Evolutionary conservation across 2,888 invertebrate species (phyloP).

Genomic region (Baronia brevicornis): DNA sequence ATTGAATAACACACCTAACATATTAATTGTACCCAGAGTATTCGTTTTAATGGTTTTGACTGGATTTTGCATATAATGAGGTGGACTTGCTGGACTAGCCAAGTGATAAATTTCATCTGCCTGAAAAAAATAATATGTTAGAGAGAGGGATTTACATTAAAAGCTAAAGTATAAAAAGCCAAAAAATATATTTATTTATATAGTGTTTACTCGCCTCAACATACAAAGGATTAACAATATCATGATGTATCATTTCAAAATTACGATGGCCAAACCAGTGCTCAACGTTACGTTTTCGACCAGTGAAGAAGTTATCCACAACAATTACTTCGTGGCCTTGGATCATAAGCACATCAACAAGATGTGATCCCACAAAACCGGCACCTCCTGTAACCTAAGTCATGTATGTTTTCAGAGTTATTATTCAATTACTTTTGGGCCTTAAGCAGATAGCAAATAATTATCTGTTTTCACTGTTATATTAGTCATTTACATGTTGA

Average conservation of each 20-base stretch:
- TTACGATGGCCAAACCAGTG: slow-evolving; percentile 99
- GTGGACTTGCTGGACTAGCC: slow-evolving; percentile 99
- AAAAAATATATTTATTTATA: slow-evolving; percentile 4
- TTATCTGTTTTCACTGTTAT: too few relatives aligned
- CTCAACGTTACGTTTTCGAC: slow-evolving; percentile 96
- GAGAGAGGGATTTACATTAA: slow-evolving; percentile 7
- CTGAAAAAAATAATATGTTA: slow-evolving; percentile 33
- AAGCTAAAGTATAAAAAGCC: not conserved
- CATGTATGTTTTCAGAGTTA: slow-evolving; percentile 8
- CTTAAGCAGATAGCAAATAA: too few relatives aligned
- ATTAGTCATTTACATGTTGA: too few relatives aligned
- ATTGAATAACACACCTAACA: slow-evolving; percentile 84
- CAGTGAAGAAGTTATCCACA: slow-evolving; percentile 98
- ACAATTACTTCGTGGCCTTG: slow-evolving; percentile 98
- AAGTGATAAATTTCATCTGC: slow-evolving; percentile 98
- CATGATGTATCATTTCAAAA: slow-evolving; percentile 98
- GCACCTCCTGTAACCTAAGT: slow-evolving; percentile 93
- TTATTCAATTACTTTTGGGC: too few relatives aligned
- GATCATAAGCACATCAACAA: slow-evolving; percentile 96
- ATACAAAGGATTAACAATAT: slow-evolving; percentile 97
- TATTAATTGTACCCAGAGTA: slow-evolving; percentile 95
- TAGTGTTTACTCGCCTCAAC: slow-evolving; percentile 79
- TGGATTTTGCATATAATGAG: slow-evolving; percentile 99
- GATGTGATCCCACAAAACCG: slow-evolving; percentile 99
- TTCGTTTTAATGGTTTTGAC: slow-evolving; percentile 99